Conservation (phyloP, 2,797 vertebrate species). For the Zenarchopterus dispar region DNA sequence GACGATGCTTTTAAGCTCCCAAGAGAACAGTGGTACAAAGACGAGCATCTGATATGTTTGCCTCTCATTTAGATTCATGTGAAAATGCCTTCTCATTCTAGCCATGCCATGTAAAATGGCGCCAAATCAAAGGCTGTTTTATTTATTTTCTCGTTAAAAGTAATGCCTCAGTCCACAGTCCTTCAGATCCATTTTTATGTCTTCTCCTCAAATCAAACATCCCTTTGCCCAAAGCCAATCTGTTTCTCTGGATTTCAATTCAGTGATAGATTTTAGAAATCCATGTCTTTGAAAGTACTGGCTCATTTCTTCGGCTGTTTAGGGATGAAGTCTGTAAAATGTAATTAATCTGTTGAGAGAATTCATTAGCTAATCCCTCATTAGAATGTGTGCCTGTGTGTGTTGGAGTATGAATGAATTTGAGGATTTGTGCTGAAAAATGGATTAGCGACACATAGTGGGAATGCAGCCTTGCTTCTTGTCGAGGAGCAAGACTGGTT, state of each 20-base stretch:
- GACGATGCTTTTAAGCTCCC: slow-evolving; percentile 63
- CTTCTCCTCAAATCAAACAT: slow-evolving; percentile 63
- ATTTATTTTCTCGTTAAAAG: slow-evolving; percentile 67
- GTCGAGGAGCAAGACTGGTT: not conserved
- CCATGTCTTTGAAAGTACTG: slow-evolving; percentile 62
- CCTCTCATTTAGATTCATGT: slow-evolving; percentile 55
- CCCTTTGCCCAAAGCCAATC: slow-evolving; percentile 59
- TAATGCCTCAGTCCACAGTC: slow-evolving; percentile 41
- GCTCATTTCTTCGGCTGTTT: slow-evolving; percentile 66
- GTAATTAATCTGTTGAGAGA: slow-evolving; percentile 76
- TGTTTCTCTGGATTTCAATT: slow-evolving; percentile 69
- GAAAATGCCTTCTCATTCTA: slow-evolving; percentile 53
- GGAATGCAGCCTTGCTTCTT: slow-evolving; percentile 18
- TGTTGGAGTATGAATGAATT: slow-evolving; percentile 39
- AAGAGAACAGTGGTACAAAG: slow-evolving; percentile 58
- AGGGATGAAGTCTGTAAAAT: slow-evolving; percentile 67
- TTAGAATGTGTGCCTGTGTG: slow-evolving; percentile 46
- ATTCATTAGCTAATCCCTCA: slow-evolving; percentile 78
- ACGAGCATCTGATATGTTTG: slow-evolving; percentile 61
- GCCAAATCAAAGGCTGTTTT: slow-evolving; percentile 65
- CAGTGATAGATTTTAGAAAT: slow-evolving; percentile 51
- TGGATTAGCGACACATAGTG: slow-evolving; percentile 33
- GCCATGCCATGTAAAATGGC: slow-evolving; percentile 56
- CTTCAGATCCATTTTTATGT: slow-evolving; percentile 65
- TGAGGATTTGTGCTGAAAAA: slow-evolving; percentile 42